phyloP scores from a whole-genome alignment of 2,113 vertebrate species.

The Saguinus imperator region DNA sequence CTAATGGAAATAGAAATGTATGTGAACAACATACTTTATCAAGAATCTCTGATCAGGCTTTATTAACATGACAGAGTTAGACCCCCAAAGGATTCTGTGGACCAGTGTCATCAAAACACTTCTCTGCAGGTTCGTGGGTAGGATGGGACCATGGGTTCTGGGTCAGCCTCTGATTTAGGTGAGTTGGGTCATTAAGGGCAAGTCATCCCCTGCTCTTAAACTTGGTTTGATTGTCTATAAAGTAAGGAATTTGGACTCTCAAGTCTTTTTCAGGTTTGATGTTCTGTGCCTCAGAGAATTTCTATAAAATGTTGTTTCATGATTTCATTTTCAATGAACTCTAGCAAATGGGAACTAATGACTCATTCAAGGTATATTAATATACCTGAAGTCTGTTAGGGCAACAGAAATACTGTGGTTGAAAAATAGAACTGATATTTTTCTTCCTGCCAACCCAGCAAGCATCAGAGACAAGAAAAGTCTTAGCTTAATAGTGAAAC shows the following conservation, averaged over 20 bases:
- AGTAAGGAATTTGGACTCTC: not conserved
- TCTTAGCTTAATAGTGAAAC: not conserved
- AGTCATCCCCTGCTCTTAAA: not conserved
- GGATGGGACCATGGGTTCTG: not conserved
- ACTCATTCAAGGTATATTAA: not conserved
- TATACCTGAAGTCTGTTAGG: not conserved
- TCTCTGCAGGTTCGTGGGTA: not conserved
- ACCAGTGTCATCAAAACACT: not conserved
- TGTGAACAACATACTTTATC: not conserved
- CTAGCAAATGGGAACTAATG: not conserved
- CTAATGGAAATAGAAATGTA: not conserved
- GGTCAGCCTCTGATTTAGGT: not conserved
- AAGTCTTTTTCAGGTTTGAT: not conserved
- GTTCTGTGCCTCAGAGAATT: not conserved
- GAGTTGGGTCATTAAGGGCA: not conserved
- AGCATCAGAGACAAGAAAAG: not conserved
- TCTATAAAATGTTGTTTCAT: not conserved
- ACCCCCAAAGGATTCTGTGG: not conserved
- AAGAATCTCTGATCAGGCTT: not conserved
- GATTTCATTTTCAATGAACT: conserved; percentile 30
- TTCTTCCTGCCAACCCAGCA: not conserved
- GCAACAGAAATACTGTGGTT: not conserved
- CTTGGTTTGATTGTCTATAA: not conserved
- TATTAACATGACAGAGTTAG: not conserved
- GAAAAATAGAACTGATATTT: not conserved